Evolutionary conservation across 2,888 invertebrate species (phyloP), one percentile per base, ranked within the genome.

Genomic region (Heliconius sara): DNA sequence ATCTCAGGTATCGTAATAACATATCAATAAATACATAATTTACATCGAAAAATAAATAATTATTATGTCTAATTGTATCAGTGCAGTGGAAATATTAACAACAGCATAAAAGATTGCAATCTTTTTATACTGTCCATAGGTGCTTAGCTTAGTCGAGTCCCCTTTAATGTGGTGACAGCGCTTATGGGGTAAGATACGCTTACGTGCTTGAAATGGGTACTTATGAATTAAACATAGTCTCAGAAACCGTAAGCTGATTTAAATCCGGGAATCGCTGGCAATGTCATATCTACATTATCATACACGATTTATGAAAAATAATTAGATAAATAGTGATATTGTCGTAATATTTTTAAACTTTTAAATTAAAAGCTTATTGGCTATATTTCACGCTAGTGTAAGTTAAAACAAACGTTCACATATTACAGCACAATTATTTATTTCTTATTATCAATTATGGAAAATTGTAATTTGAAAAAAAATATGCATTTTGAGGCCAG

Each of bases 181-280:
- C 76, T 79, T 65, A 71, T 71, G 34, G 71, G 76, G 76, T 66
- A 71, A 76, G 79, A 66, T 70, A 76, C 71, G 67, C 66, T 73
- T 72, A 77, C 72, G 60, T 75, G 60, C 63, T 60, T 76, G 67
- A 79, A 79, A 77, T 76, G 68, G 72, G 76, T 72, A 76, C 72
- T 80, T 80, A 79, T 83, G 82, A 81, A 83, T 83, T 79, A 82
- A 80, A 78, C 80, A 77, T 79, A 65, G 65, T 72, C 34, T 79
- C 71, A 27, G 34, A 79, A 65, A 43, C 65, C 5, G 63, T 79
- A 76, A 76, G 76, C 71, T 79, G 52, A 76, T 65, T 63, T 71
- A 76, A 75, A 60, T 71, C 63, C 6, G 34, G 70, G 22, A 47
- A 47, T 79, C 63, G 34, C 47, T 52, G 65, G 47, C 25, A 27